Evolutionary conservation across 2,888 invertebrate genomes (phyloP).

Genomic region (Cosmorhoe ocellata): DNA sequence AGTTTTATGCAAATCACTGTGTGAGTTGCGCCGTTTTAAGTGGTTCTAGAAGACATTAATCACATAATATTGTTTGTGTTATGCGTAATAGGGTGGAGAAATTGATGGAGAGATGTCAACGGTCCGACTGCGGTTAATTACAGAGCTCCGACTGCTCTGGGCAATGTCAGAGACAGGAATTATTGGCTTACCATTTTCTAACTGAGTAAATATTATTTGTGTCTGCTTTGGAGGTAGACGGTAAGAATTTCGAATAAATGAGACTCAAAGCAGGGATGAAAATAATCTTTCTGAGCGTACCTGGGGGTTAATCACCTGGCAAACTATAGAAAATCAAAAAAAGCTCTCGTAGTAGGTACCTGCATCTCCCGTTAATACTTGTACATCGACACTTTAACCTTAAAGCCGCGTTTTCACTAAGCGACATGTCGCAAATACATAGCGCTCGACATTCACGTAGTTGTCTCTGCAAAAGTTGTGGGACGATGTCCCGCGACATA

Average conservation of each 20-base stretch:
- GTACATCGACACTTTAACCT: no score
- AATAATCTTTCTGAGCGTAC: constrained; percentile 8
- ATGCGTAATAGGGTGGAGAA: constrained; percentile 63
- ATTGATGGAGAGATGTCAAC: constrained; percentile 75
- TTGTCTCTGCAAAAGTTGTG: no score
- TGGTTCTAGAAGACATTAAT: constrained; percentile 71
- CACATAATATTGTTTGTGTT: constrained; percentile 75
- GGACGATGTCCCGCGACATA: no score
- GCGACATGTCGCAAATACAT: no score
- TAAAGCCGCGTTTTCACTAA: no score
- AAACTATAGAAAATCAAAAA: neutral
- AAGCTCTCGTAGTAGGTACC: no score
- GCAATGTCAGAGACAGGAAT: constrained; percentile 29
- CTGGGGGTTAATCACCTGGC: constrained; percentile 8
- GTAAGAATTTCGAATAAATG: constrained; percentile 17
- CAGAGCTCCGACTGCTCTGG: constrained; percentile 42
- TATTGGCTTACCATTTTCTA: constrained; percentile 36
- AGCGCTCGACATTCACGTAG: no score
- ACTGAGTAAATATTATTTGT: constrained; percentile 33
- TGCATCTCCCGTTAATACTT: no score
- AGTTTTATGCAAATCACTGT: constrained; percentile 78
- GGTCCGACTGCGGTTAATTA: constrained; percentile 71
- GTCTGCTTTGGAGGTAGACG: constrained; percentile 23
- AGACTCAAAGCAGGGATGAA: constrained; percentile 7
- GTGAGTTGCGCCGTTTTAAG: constrained; percentile 60